These are phyloP conservation scores for Poecilia velifera DNA, from an alignment of 2,797 vertebrate genomes.

Conservation along the genomic window DNA sequence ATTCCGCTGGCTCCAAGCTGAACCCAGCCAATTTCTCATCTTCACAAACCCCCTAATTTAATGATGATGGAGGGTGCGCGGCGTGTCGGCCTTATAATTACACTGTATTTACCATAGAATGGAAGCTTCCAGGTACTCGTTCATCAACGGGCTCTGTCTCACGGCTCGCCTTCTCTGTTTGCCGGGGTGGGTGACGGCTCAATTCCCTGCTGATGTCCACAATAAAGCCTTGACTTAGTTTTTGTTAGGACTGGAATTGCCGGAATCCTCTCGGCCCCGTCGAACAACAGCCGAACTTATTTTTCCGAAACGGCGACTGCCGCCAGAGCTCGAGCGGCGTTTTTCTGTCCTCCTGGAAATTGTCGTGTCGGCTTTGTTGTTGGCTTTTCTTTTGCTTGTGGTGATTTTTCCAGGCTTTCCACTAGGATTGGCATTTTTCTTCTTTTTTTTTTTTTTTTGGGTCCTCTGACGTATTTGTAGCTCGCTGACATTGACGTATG, in stretches of 20 bases:
- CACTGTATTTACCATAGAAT: constrained; percentile 68
- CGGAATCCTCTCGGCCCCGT: constrained; percentile 56
- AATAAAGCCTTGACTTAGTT: constrained; percentile 65
- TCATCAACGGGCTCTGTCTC: constrained; percentile 40
- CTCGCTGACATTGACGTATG: constrained; percentile 8
- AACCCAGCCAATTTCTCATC: constrained; percentile 70
- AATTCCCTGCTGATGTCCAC: constrained; percentile 60
- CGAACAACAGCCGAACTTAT: constrained; percentile 50
- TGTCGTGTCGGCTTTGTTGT: constrained; percentile 34
- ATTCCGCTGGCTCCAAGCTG: constrained; percentile 68
- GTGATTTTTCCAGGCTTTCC: constrained; percentile 25
- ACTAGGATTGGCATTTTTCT: background rate
- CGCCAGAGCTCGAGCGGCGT: constrained; percentile 30
- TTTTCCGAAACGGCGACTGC: constrained; percentile 59
- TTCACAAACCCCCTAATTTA: constrained; percentile 74
- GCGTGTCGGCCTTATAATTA: constrained; percentile 74
- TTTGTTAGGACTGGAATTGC: constrained; percentile 64
- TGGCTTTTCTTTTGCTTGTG: constrained; percentile 38
- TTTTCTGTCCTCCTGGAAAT: constrained; percentile 38
- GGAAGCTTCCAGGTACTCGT: constrained; percentile 57
- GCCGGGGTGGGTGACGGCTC: constrained; percentile 46
- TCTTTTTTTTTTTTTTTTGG: constrained; percentile 9
- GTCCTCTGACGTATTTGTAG: constrained; percentile 9
- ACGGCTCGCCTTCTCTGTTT: constrained; percentile 33
- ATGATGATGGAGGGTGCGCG: constrained; percentile 67